Percentiles rank a stretch among this genome's conserved stretches.
These are phyloP conservation scores for Drosophila baimaii DNA, from an alignment of 1,140 invertebrate genomes.

Conservation along the genomic window DNA sequence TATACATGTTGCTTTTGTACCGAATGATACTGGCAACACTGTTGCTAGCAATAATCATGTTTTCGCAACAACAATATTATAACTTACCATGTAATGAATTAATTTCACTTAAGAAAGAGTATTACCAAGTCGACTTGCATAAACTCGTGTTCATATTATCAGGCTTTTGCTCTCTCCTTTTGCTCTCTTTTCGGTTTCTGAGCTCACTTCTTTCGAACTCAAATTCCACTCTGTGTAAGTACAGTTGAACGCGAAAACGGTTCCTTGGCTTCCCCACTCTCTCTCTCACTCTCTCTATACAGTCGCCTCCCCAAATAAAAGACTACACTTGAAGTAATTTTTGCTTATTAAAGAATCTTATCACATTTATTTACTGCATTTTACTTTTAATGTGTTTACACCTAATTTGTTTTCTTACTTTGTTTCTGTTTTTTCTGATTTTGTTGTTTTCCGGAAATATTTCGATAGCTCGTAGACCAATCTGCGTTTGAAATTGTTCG, in stretches of 20 bases:
- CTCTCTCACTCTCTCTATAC: too few relatives aligned
- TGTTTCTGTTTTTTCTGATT: slow-evolving; percentile 69
- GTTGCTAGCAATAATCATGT: too few relatives aligned
- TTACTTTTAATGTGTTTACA: slow-evolving; percentile 72
- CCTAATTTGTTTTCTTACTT: slow-evolving; percentile 72
- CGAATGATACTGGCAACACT: too few relatives aligned
- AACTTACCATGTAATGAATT: neutral
- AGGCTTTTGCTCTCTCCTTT: slow-evolving; percentile 12
- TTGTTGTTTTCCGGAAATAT: slow-evolving; percentile 57
- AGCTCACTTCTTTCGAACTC: slow-evolving; percentile 11
- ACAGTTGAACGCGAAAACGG: slow-evolving; percentile 4
- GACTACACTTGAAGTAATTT: slow-evolving; percentile 15
- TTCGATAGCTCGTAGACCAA: slow-evolving; percentile 70
- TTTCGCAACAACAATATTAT: rapidly evolving
- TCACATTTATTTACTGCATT: slow-evolving; percentile 85
- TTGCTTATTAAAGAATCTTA: slow-evolving; percentile 84
- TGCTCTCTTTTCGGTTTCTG: neutral
- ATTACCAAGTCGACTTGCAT: neutral
- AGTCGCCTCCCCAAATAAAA: slow-evolving; percentile 31
- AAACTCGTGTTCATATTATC: neutral
- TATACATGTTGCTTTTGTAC: too few relatives aligned
- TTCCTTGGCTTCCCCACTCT: neutral
- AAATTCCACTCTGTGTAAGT: slow-evolving; percentile 7
- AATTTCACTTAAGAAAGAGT: neutral
- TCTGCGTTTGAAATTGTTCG: slow-evolving; percentile 50